Conservation (phyloP, 2,113 vertebrate genomes). For the Gavia stellata region DNA sequence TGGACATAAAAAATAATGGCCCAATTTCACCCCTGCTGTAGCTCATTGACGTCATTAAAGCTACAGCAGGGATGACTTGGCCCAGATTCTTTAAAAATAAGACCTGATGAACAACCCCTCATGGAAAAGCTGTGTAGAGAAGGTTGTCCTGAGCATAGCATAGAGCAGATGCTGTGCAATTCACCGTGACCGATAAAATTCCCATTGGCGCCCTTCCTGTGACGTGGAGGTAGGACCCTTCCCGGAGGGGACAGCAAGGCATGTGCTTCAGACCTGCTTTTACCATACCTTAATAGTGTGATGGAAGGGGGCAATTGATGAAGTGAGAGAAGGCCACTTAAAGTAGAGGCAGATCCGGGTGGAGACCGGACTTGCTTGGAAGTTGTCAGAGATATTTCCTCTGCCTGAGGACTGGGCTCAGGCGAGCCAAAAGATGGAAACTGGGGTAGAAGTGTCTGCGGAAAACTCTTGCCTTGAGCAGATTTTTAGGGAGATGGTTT, state of each 20-base stretch:
- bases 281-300: not conserved
- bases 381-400: not conserved
- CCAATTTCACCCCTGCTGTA: constrained; percentile 62
- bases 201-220: not conserved
- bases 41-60: constrained; percentile 64
- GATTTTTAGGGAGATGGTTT: not conserved
- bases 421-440: not conserved
- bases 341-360: not conserved
- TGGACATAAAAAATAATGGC: constrained; percentile 62
- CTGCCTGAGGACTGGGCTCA: not conserved
- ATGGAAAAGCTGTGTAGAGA: constrained; percentile 26
- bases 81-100: constrained; percentile 66
- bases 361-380: not conserved
- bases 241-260: not conserved
- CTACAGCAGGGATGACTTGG: constrained; percentile 66
- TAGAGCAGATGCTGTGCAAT: not conserved
- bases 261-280: not conserved
- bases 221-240: not conserved
- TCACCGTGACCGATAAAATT: not conserved
- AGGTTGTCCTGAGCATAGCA: constrained; percentile 18
- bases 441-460: not conserved
- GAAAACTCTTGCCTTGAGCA: not conserved
- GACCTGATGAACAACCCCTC: constrained; percentile 49
- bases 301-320: not conserved
- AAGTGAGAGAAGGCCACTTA: not conserved